Percentiles rank a stretch among this genome's conserved stretches.
phyloP scores from a whole-genome alignment of 2,113 vertebrate species.

The Eudyptes chrysolophus region DNA sequence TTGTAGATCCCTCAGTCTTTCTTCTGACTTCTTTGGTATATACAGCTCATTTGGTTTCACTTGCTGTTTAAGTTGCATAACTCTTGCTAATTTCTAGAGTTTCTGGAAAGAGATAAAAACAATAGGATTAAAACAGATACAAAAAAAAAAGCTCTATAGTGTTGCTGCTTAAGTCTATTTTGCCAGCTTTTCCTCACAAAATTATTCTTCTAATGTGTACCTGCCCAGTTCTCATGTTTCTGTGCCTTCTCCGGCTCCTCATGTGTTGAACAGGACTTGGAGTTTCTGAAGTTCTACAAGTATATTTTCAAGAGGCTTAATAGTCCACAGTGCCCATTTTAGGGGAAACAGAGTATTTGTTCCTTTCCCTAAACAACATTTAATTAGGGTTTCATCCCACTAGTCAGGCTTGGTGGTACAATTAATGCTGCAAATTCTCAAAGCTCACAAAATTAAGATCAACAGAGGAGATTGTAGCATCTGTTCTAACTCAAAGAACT shows the following conservation, averaged over 20 bases:
- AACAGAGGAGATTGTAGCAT: background rate
- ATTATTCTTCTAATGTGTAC: background rate
- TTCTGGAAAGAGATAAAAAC: background rate
- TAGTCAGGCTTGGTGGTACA: background rate
- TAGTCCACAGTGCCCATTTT: background rate
- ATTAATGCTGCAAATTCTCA: background rate
- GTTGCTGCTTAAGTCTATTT: background rate
- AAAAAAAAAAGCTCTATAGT: background rate
- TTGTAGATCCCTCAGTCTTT: background rate
- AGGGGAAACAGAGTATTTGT: background rate
- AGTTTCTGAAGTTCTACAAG: background rate
- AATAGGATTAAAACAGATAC: background rate
- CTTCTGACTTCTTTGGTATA: background rate
- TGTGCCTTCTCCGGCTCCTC: background rate
- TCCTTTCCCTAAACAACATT: background rate
- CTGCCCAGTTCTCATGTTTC: background rate
- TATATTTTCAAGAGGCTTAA: background rate
- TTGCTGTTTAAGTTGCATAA: background rate
- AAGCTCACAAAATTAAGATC: background rate
- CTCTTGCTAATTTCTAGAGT: background rate
- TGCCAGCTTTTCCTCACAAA: background rate
- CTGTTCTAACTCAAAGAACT: background rate
- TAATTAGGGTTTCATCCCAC: background rate
- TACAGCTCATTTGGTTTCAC: background rate
- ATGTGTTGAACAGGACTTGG: background rate